These are phyloP conservation scores for Isotomurus palustris DNA, from an alignment of 2,888 invertebrate genomes.

Conservation along the genomic window DNA sequence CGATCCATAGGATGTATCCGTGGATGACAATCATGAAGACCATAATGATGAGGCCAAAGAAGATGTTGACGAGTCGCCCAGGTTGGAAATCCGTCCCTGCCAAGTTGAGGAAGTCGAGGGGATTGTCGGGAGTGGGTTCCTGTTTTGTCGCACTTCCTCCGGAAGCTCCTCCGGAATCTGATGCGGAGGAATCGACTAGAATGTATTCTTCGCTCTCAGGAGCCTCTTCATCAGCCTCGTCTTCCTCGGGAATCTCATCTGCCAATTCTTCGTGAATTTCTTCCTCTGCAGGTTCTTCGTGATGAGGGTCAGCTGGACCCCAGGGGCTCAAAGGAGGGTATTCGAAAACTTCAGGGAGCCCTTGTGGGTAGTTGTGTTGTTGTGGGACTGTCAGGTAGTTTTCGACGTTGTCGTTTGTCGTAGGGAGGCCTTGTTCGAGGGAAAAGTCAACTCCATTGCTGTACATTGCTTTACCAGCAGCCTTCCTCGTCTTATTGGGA, in stretches of 20 bases:
- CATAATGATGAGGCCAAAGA: constrained; percentile 42
- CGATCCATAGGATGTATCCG: constrained; percentile 44
- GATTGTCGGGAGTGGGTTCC: constrained; percentile 17
- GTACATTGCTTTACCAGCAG: too few relatives aligned
- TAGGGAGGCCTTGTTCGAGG: too few relatives aligned
- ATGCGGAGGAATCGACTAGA: too few relatives aligned
- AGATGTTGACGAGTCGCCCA: constrained; percentile 44
- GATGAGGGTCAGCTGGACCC: background rate
- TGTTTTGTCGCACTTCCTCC: too few relatives aligned
- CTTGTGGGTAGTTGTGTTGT: too few relatives aligned
- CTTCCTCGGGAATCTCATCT: background rate
- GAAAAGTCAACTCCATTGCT: too few relatives aligned
- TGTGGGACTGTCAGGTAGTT: too few relatives aligned
- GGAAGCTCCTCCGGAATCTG: too few relatives aligned
- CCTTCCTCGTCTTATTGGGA: too few relatives aligned
- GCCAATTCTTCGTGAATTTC: background rate
- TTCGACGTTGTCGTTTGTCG: too few relatives aligned
- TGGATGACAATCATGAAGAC: constrained; percentile 43
- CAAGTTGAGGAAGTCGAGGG: constrained; percentile 36
- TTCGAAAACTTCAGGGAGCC: too few relatives aligned
- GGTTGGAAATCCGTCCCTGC: constrained; percentile 46
- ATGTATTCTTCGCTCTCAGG: background rate
- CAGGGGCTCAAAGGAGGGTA: background rate
- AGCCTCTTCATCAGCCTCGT: background rate
- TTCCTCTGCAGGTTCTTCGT: background rate